Evolutionary conservation across 1,140 invertebrate genomes (phyloP).

Genomic region (Trichoplusia ni): DNA sequence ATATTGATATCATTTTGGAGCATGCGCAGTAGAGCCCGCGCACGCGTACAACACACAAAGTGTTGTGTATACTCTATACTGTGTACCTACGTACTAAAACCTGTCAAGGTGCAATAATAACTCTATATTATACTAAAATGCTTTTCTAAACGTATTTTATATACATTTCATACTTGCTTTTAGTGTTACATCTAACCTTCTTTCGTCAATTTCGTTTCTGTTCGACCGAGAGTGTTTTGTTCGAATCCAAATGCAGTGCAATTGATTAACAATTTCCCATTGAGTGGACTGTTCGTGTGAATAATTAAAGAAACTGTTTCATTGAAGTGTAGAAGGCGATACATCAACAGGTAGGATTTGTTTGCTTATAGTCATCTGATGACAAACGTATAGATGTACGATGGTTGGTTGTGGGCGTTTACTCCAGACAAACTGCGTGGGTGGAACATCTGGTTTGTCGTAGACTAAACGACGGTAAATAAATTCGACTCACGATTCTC

Average conservation of each 20-base stretch:
- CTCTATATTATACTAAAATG: slow-evolving; percentile 24
- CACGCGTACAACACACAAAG: slow-evolving; percentile 52
- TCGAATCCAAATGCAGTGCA: not conserved
- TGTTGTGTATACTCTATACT: slow-evolving; percentile 63
- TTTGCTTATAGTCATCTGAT: slow-evolving; percentile 48
- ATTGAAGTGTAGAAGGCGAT: slow-evolving; percentile 40
- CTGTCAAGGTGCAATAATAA: slow-evolving; percentile 64
- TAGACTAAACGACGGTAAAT: slow-evolving; percentile 57
- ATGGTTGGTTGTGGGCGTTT: slow-evolving; percentile 57
- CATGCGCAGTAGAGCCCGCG: slow-evolving; percentile 57
- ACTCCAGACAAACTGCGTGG: slow-evolving; percentile 69
- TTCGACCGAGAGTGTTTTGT: not conserved
- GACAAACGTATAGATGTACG: slow-evolving; percentile 44
- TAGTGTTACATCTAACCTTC: slow-evolving; percentile 7
- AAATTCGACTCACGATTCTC: slow-evolving; percentile 26
- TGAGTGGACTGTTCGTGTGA: slow-evolving; percentile 13
- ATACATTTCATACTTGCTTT: slow-evolving; percentile 14
- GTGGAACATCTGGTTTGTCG: slow-evolving; percentile 54
- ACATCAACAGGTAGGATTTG: slow-evolving; percentile 69
- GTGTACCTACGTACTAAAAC: slow-evolving; percentile 49
- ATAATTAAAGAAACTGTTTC: slow-evolving; percentile 20
- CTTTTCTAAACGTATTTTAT: slow-evolving; percentile 3
- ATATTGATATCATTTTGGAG: slow-evolving; percentile 64
- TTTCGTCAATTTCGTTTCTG: not conserved
- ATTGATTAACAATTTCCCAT: slow-evolving; percentile 23